Evolutionary conservation across 2,113 vertebrate genomes (phyloP).

Genomic region (Daboia siamensis): DNA sequence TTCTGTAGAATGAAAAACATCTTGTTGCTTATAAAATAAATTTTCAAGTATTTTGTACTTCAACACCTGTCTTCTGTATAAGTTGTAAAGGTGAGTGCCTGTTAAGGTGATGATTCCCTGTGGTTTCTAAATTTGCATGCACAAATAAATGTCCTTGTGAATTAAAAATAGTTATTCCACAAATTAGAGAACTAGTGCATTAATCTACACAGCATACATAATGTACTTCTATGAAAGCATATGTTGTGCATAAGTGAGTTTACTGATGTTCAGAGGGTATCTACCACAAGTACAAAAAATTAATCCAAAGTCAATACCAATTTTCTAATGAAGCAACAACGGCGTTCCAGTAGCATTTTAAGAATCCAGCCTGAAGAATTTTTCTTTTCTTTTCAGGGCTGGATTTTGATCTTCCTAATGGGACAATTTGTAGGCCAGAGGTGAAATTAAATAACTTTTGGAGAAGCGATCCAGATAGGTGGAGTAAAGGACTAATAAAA

Average conservation of each 20-base stretch:
- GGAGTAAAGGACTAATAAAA: not conserved
- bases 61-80: not conserved
- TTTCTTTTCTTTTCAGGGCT: not conserved
- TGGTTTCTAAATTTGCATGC: not conserved
- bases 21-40: not conserved
- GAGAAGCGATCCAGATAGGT: not conserved
- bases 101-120: not conserved
- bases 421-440: not conserved
- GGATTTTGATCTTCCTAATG: not conserved
- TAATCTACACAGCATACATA: not conserved
- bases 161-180: not conserved
- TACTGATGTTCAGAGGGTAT: not conserved
- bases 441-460: not conserved
- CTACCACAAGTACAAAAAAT: not conserved
- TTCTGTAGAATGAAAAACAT: not conserved
- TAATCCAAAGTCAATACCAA: not conserved
- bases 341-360: not conserved
- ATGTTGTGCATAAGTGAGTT: not conserved
- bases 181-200: not conserved
- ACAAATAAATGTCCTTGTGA: not conserved
- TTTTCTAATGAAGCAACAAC: not conserved
- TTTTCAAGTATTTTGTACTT: not conserved
- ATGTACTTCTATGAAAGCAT: not conserved
- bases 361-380: not conserved
- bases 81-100: not conserved